These are phyloP conservation scores for Micromys minutus DNA, from an alignment of 2,113 vertebrate species.

Conservation along the genomic window DNA sequence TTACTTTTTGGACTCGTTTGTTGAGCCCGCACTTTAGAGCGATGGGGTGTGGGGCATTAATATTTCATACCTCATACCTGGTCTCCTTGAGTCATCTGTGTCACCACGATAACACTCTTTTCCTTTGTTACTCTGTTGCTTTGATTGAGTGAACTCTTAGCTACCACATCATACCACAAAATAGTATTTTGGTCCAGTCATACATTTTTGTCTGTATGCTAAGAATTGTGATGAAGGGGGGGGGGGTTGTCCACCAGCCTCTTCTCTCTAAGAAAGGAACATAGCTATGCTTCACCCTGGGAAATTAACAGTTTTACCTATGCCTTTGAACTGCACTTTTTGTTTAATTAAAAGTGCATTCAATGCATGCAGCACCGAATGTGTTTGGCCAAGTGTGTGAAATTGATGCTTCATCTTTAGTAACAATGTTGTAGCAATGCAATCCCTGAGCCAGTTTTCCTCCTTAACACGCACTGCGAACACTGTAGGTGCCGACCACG, in stretches of 20 bases:
- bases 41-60: too few species aligned
- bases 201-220: constrained; percentile 14
- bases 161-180: neutral
- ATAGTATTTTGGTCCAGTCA: neutral
- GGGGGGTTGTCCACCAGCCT: neutral
- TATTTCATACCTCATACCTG: neutral
- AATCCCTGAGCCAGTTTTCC: neutral
- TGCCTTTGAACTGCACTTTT: constrained; percentile 39
- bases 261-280: constrained; percentile 48
- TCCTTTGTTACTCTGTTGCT: constrained; percentile 15
- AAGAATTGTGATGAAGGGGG: constrained; percentile 4
- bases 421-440: constrained; percentile 24
- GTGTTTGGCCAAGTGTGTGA: constrained; percentile 62
- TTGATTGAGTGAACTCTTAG: constrained; percentile 14
- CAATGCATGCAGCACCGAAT: constrained; percentile 70
- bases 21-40: neutral
- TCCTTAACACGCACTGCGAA: constrained; percentile 28
- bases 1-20: neutral
- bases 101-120: neutral
- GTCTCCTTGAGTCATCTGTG: neutral
- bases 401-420: constrained; percentile 7
- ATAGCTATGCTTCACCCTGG: constrained; percentile 14
- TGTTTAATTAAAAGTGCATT: constrained; percentile 46
- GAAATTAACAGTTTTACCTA: constrained; percentile 51
- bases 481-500: neutral